A percentile compares a stretch with the other conserved stretches of the same genome.
phyloP scores from a whole-genome alignment of 2,113 vertebrate genomes.

The Dendropsophus ebraccatus region DNA sequence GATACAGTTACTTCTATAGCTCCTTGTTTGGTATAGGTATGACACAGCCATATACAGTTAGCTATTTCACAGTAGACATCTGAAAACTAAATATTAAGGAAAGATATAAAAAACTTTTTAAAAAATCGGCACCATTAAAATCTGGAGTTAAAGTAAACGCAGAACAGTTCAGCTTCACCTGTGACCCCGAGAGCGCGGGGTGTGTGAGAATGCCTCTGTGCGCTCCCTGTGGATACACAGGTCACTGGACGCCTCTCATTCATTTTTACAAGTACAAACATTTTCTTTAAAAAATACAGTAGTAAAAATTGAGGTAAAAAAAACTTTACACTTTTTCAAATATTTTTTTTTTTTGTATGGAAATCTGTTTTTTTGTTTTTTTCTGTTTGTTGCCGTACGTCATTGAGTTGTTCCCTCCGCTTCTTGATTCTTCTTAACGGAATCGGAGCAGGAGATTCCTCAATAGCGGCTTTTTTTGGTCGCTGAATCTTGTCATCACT shows the following conservation, averaged over 20 bases:
- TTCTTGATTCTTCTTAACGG: conserved; percentile 31
- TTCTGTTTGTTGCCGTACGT: conserved; percentile 49
- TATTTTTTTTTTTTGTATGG: conserved; percentile 74
- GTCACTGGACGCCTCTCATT: neutral
- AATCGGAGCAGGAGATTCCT: conserved; percentile 55
- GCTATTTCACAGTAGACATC: conserved; percentile 54
- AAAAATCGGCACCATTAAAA: conserved; percentile 51
- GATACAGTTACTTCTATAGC: conserved; percentile 26
- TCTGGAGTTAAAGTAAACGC: conserved; percentile 52
- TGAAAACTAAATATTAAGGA: no score
- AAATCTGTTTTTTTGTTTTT: conserved; percentile 59
- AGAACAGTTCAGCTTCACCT: conserved; percentile 21
- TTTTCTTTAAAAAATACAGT: conserved; percentile 78
- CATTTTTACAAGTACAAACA: conserved; percentile 45
- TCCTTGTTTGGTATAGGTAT: conserved; percentile 41
- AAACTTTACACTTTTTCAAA: conserved; percentile 75
- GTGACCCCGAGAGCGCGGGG: neutral
- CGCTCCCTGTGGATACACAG: neutral
- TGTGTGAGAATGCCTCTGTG: neutral
- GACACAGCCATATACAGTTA: conserved; percentile 43
- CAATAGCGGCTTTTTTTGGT: neutral
- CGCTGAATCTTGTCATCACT: conserved; percentile 61
- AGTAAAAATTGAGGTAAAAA: conserved; percentile 95
- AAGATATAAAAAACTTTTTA: conserved; percentile 16
- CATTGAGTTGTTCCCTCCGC: conserved; percentile 57